Evolutionary conservation across 2,113 vertebrate species (phyloP).

Genomic region (Amphilophus citrinellus): DNA sequence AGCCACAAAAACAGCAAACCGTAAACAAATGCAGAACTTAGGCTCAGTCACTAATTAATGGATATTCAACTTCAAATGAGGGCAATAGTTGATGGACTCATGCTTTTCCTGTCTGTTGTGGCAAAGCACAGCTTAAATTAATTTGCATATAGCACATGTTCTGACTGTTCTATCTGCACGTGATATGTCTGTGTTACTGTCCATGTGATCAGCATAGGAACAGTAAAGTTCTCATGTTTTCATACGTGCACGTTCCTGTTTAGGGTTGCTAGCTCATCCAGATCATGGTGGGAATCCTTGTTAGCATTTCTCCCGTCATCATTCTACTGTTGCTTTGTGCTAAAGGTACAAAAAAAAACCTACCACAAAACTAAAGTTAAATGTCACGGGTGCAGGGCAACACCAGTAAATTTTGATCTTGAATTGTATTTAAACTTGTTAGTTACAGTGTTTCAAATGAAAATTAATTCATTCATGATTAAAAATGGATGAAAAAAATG

Average conservation of each 20-base stretch:
- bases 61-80: constrained; percentile 19
- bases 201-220: not conserved
- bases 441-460: too few species aligned
- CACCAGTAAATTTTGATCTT: too few species aligned
- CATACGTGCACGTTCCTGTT: not conserved
- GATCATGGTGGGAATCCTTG: not conserved
- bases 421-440: too few species aligned
- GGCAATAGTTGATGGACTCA: not conserved
- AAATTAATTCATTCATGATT: too few species aligned
- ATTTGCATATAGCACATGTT: constrained; percentile 23
- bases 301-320: not conserved
- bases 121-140: constrained; percentile 28
- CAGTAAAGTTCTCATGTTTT: not conserved
- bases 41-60: constrained; percentile 20
- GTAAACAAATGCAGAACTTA: not conserved
- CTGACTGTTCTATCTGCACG: constrained; percentile 1
- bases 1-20: constrained; percentile 22
- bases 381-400: too few species aligned
- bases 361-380: too few species aligned
- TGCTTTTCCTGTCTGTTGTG: constrained; percentile 19
- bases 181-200: not conserved
- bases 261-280: not conserved
- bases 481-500: too few species aligned
- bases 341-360: too few species aligned
- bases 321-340: too few species aligned